Evolutionary conservation across 2,888 invertebrate species (phyloP), one percentile per base, ranked within the genome.

Genomic region (Zootermopsis nevadensis): DNA sequence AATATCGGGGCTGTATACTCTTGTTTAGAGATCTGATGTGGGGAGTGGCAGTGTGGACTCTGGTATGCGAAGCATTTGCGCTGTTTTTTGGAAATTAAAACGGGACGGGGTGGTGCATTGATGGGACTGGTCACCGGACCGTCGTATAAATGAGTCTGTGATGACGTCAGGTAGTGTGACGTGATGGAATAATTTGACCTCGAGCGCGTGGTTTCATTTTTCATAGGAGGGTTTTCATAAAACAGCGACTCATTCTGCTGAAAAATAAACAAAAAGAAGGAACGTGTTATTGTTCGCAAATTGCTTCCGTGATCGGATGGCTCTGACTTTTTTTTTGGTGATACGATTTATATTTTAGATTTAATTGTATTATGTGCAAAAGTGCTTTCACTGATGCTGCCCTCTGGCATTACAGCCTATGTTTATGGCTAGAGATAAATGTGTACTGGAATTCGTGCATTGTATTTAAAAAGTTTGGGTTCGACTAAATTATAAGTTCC

Each of bases 171-270:
- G 24, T 33, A 33, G 33, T 33, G 24, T 42, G 74, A 74, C 38
- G 27, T 74, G 74, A 74, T 74, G 38, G 38, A 74, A 74, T 74
- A 74, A 74, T 74, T 74, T 74, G 74, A 74, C 74, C 74, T 74
- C 74, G 74, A 74, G 31, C 74, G 35, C 74, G 74, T 38, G 74
- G 8, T 69, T 74, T 74, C 42, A 2, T 74, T 74, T 38, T 42
- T 74, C 38, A 74, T 74, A 38, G 3, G 74, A 42, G 74, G 38
- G 74, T 38, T 74, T 74, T 74, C 74, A 42, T 74, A 74, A 74
- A 74, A 74, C 74, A 69, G 69, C 69, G 38, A 74, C 74, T 74
- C 74, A 74, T 74, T 74, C 74, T 4, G n/a, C 31, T 27, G 27
- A 74, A 74, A 69, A 74, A 74, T 74, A 74, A 74, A 42, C 74